Conservation (phyloP, 2,113 vertebrate species). For the Ctenomys sociabilis region DNA sequence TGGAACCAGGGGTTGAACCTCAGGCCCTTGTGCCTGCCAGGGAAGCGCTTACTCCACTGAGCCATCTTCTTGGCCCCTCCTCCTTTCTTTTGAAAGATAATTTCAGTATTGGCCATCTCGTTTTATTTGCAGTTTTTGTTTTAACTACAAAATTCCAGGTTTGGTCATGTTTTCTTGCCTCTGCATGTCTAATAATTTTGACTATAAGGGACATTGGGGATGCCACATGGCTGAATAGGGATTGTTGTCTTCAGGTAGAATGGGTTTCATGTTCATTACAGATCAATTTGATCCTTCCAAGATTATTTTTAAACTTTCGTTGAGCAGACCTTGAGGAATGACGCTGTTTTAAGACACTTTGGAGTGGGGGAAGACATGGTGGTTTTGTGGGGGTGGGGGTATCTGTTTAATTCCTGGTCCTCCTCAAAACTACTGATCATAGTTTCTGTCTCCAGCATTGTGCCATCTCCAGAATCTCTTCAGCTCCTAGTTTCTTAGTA, state of each 20-base stretch:
- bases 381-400: not conserved
- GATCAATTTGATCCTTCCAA: not conserved
- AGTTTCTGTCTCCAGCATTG: not conserved
- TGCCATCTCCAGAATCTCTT: not conserved
- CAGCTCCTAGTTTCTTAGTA: not conserved
- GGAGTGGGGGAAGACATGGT: not conserved
- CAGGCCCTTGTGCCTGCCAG: too few relatives aligned
- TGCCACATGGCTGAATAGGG: not conserved
- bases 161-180: not conserved
- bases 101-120: not conserved
- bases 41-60: too few relatives aligned
- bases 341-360: not conserved
- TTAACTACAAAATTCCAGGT: not conserved
- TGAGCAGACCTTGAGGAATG: not conserved
- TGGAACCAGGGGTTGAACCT: too few relatives aligned
- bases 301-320: not conserved
- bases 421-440: not conserved
- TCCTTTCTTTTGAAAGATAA: not conserved
- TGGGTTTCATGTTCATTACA: not conserved
- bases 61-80: too few relatives aligned
- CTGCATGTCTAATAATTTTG: not conserved
- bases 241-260: slow-evolving; percentile 27
- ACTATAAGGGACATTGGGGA: not conserved
- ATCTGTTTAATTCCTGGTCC: not conserved
- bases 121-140: slow-evolving; percentile 15